Conservation (phyloP, 2,888 invertebrate species). For the Drosophila maculinotata region DNA sequence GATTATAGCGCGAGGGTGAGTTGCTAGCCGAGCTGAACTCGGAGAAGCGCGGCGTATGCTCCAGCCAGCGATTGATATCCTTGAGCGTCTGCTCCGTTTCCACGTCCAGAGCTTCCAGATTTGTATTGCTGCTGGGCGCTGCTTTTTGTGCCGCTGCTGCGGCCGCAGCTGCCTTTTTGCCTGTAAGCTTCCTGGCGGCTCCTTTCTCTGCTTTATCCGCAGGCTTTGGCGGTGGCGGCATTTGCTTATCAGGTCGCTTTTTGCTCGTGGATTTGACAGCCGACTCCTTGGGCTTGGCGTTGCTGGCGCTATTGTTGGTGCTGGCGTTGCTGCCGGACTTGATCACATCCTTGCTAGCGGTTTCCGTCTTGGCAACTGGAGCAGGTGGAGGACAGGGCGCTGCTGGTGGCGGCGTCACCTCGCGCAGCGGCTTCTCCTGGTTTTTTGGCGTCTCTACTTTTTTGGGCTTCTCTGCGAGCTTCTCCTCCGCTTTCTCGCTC, state of each 20-base stretch:
- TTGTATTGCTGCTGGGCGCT: constrained; percentile 84
- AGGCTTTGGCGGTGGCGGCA: constrained; percentile 71
- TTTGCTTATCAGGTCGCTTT: constrained; percentile 72
- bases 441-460: constrained; percentile 38
- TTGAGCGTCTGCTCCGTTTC: constrained; percentile 89
- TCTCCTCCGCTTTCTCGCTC: constrained; percentile 31
- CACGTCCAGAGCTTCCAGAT: constrained; percentile 89
- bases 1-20: constrained; percentile 89
- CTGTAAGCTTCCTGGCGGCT: constrained; percentile 38
- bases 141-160: constrained; percentile 54
- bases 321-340: constrained; percentile 28
- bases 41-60: constrained; percentile 92
- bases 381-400: background rate
- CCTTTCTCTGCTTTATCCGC: constrained; percentile 61
- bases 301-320: constrained; percentile 62
- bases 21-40: constrained; percentile 92
- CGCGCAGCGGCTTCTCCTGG: constrained; percentile 24
- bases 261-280: constrained; percentile 67
- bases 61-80: constrained; percentile 95
- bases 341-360: constrained; percentile 24
- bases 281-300: constrained; percentile 49
- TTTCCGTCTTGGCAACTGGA: constrained; percentile 18
- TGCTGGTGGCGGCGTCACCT: constrained; percentile 20
- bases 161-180: constrained; percentile 44
- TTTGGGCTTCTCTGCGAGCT: constrained; percentile 40